Evolutionary conservation across 2,888 invertebrate genomes (phyloP), one percentile per base, ranked within the genome.

Genomic region (Hydrotaea diabolus): DNA sequence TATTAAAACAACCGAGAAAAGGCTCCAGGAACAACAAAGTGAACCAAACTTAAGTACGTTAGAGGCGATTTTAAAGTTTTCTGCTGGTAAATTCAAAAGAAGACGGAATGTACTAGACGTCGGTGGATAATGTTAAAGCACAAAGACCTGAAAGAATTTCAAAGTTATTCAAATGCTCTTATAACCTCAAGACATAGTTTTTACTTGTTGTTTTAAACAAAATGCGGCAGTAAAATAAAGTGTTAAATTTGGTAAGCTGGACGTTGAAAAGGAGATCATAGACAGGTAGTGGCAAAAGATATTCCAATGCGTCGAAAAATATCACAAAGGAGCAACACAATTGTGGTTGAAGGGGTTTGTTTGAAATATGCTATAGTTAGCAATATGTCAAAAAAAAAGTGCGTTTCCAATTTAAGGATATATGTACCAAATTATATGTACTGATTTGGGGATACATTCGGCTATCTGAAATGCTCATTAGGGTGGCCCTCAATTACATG

Each of bases 91-190:
- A 66, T 36, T 66, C 11, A 7, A 46, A 21, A 69, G 46, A 69
- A 69, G 39, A 39, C 9, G 39, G 9, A n/a, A n/a, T n/a, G n/a
- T n/a, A n/a, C n/a, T n/a, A 4, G 39, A 39, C 13, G 39, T 9
- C 13, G 39, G 9, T 39, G 11, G 39, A 39, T 13, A 2, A 39
- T 39, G 39, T 4, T 13, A 9, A 2, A 69, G 13, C 15, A 43
- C 66, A 39, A 23, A 73, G 49, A 76, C 64, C 79, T 66, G 49
- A 69, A 62, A 80, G 71, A 74, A 76, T 77, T 85, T 85, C 46
- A 73, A 81, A 85, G 81, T 77, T 79, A 81, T 85, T 79, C 76
- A 77, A 79, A 77, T 77, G 62, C 73, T 81, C 53, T 79, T 81
- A 59, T 74, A 69, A 77, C 84, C 84, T 62, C 46, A 81, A 85